Base-by-base conservation (phyloP, 1,140 invertebrate species). In the Conus ventricosus region DNA sequence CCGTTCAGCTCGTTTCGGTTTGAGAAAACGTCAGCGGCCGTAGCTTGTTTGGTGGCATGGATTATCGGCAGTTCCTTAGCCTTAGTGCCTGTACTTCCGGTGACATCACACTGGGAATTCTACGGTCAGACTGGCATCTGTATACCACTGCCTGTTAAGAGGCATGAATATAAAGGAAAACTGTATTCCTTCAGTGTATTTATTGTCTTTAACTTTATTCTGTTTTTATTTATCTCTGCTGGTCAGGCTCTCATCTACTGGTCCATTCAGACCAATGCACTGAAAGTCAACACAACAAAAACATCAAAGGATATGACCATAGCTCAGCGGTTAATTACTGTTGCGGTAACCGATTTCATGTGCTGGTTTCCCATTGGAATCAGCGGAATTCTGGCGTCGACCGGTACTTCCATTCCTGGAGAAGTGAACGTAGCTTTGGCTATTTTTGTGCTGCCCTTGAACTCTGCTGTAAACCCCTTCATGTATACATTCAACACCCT, bases 381-480 rank as follows among this genome's bases (percentile, higher is more conserved):
- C 1, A 39, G 78, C 55, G 88, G 88, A 8, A 7, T 92, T 39
- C 76, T 89, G 78, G 88, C 91, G 27, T 53, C 88, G 54, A 71
- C 25, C n/a, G 91, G 90, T 3, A 15, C 75, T 51, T 23, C 76
- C 8, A 90, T 92, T n/a, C 82, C 88, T 20, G 88, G 89, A 6
- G 91, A 91, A 60, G 88, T 91, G 11, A 91, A 92, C 53, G 90
- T 90, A 0, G 91, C 88, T 85, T 67, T 88, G 1, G 90, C 90
- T 4, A 90, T 92, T 7, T 91, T 92, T 63, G 85, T 91, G 39
- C 60, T 91, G 23, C 91, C 91, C 1, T 84, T 90, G 7, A 92
- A 92, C 54, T 91, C 91, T 3, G 90, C 91, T 5, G 55, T 92
- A 13, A 92, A 92, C 25, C 91, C 91, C 0, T 89, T 92, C 25